A percentile compares a stretch with the other conserved stretches of the same genome.
Conservation (phyloP, 2,797 vertebrate genomes). For the Caiman crocodilus region DNA sequence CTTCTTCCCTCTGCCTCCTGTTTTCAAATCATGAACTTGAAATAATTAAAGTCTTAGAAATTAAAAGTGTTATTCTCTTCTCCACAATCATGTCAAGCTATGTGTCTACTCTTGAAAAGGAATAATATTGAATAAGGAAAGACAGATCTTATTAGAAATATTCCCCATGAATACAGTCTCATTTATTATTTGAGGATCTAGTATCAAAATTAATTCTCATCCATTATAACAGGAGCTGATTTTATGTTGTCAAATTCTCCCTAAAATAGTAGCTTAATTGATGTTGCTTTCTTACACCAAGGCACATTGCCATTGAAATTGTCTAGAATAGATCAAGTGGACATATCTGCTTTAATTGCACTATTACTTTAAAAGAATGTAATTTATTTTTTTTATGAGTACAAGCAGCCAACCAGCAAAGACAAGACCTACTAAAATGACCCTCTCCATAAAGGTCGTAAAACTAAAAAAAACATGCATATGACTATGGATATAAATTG, state of each 20-base stretch:
- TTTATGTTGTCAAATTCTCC: conserved; percentile 16
- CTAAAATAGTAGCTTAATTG: conserved; percentile 17
- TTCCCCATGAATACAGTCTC: neutral
- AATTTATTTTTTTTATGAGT: neutral
- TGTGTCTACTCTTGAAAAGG: neutral
- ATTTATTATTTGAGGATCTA: no score
- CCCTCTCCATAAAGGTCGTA: neutral
- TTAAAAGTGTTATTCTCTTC: neutral
- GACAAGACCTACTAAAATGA: neutral
- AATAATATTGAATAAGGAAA: neutral
- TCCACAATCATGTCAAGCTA: neutral
- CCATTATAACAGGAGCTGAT: neutral
- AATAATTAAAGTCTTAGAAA: neutral
- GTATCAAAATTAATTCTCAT: no score
- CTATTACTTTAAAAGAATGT: neutral
- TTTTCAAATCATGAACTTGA: neutral
- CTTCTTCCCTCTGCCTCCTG: no score
- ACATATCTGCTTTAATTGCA: neutral
- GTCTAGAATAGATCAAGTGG: neutral
- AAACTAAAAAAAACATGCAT: neutral
- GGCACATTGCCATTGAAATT: neutral
- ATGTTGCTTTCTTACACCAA: neutral
- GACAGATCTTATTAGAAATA: neutral
- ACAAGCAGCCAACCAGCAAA: neutral
- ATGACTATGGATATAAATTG: neutral